phyloP scores from a whole-genome alignment of 2,888 invertebrate species.

The Conchocele bisecta region DNA sequence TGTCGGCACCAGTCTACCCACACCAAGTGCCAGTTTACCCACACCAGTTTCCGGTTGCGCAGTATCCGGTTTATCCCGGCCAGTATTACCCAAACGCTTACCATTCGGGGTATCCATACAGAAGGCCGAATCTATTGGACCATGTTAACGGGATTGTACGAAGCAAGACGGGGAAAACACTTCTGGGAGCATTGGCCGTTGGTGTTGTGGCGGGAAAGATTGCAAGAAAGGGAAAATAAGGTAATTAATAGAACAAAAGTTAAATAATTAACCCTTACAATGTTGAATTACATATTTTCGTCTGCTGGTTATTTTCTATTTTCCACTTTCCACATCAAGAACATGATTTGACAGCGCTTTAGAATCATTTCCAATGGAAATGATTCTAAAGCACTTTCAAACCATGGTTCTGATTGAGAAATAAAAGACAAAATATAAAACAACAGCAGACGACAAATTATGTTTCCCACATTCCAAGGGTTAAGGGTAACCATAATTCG shows the following conservation, averaged over 20 bases:
- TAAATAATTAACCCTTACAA: too few species aligned
- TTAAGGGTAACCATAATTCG: too few species aligned
- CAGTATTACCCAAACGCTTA: constrained; percentile 6
- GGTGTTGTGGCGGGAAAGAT: constrained; percentile 28
- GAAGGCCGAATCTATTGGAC: constrained; percentile 15
- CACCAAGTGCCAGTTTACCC: background rate
- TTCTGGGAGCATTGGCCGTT: constrained; percentile 29
- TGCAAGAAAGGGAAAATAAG: constrained; percentile 16
- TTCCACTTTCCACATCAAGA: too few species aligned
- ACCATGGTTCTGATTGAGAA: too few species aligned
- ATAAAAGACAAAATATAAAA: too few species aligned
- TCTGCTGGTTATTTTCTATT: too few species aligned
- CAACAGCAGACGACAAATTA: too few species aligned
- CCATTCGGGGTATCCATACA: constrained; percentile 4
- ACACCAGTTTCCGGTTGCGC: constrained; percentile 14
- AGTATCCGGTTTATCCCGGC: constrained; percentile 12
- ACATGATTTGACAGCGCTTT: too few species aligned
- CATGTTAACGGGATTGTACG: constrained; percentile 9
- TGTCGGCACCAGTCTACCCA: background rate
- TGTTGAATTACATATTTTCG: too few species aligned
- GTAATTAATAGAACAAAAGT: background rate
- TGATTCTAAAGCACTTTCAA: too few species aligned
- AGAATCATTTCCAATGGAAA: too few species aligned
- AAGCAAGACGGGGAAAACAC: constrained; percentile 10
- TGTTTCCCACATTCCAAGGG: too few species aligned